Conservation (phyloP, 1,140 invertebrate species). For the Meloidogyne floridensis region DNA sequence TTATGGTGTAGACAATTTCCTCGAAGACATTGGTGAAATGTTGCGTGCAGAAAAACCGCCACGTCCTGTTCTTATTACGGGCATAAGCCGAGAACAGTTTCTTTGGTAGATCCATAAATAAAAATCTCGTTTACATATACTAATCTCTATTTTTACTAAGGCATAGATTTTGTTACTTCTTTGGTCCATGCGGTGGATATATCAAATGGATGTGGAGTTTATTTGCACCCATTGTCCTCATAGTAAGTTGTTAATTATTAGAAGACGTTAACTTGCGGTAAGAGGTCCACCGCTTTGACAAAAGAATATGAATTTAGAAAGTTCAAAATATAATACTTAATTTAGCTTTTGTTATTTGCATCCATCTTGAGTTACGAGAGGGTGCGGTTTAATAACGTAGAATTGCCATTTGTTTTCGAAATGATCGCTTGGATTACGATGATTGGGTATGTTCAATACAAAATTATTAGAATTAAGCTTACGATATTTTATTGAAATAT, state of each 20-base stretch:
- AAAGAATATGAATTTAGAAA: neutral
- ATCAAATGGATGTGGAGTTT: slow-evolving; percentile 61
- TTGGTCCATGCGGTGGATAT: slow-evolving; percentile 58
- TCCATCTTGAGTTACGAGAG: slow-evolving; percentile 58
- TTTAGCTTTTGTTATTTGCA: slow-evolving; percentile 54
- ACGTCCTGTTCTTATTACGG: neutral
- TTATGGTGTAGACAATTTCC: slow-evolving; percentile 61
- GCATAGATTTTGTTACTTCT: slow-evolving; percentile 38
- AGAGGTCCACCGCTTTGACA: neutral
- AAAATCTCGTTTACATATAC: neutral
- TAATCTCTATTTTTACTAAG: slow-evolving; percentile 1
- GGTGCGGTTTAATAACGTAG: slow-evolving; percentile 51
- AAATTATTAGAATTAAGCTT: too few species aligned
- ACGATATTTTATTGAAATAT: too few species aligned
- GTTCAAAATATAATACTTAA: neutral
- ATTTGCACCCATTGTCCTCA: slow-evolving; percentile 54
- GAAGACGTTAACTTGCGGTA: neutral
- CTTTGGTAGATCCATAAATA: neutral
- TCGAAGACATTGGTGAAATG: slow-evolving; percentile 60
- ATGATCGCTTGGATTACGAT: slow-evolving; percentile 61
- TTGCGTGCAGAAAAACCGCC: slow-evolving; percentile 32
- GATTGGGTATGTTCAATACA: slow-evolving; percentile 45
- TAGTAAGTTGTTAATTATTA: slow-evolving; percentile 32
- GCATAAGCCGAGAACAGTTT: slow-evolving; percentile 5
- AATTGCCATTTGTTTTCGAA: slow-evolving; percentile 57